These are phyloP conservation scores for Patella depressa DNA, from an alignment of 2,888 invertebrate species.

Conservation along the genomic window DNA sequence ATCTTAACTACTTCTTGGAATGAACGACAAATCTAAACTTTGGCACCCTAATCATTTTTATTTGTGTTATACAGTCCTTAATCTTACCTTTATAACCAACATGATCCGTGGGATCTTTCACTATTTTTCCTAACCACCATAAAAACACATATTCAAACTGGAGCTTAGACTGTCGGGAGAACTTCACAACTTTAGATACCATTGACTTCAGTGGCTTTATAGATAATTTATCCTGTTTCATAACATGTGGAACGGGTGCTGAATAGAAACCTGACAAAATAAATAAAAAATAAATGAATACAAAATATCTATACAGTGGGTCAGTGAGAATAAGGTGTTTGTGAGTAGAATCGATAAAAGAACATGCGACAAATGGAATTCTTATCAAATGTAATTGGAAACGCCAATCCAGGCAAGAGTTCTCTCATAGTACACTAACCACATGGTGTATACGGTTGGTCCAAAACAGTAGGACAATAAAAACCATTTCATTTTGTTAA, in stretches of 20 bases:
- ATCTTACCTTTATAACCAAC: constrained; percentile 55
- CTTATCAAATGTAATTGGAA: no score
- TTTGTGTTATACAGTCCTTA: not conserved
- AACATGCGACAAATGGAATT: no score
- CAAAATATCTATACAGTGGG: no score
- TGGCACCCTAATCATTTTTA: not conserved
- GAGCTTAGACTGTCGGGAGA: constrained; percentile 47
- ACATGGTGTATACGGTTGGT: no score
- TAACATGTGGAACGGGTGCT: constrained; percentile 50
- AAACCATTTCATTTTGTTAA: no score
- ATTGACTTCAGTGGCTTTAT: constrained; percentile 41
- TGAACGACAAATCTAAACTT: no score
- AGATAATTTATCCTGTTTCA: constrained; percentile 45
- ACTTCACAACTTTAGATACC: constrained; percentile 35
- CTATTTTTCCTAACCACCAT: constrained; percentile 53
- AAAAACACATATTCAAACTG: constrained; percentile 61
- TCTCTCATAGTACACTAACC: no score
- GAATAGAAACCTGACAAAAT: constrained; percentile 48
- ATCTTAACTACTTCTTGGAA: no score
- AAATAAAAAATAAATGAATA: not conserved
- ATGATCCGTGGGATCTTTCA: constrained; percentile 42
- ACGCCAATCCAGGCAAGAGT: no score
- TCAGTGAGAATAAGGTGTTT: no score
- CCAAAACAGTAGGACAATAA: no score
- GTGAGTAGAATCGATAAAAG: no score